phyloP scores from a whole-genome alignment of 2,888 invertebrate species.

The Trichogramma evanescens region DNA sequence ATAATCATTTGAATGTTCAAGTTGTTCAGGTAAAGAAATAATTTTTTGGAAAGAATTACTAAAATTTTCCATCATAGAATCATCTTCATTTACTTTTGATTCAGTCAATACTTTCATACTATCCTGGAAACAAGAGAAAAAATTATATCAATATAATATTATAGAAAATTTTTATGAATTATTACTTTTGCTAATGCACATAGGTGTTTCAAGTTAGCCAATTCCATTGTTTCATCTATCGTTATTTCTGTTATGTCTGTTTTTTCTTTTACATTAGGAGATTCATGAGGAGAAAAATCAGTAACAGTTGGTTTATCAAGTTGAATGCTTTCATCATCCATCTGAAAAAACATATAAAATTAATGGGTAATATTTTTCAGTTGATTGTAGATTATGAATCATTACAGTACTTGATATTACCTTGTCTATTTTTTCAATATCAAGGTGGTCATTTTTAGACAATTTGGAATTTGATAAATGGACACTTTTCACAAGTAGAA shows the following conservation, averaged over 20 bases:
- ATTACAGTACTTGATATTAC: no score
- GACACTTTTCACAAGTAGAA: constrained; percentile 29
- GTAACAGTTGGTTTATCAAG: background rate
- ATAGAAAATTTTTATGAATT: constrained; percentile 5
- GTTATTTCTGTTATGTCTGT: no score
- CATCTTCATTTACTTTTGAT: constrained; percentile 3
- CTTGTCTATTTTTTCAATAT: no score
- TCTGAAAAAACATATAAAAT: no score
- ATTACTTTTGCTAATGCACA: background rate
- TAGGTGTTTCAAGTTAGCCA: no score
- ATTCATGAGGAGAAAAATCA: no score
- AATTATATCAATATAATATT: constrained; percentile 19
- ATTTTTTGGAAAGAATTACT: constrained; percentile 26
- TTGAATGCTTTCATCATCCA: no score
- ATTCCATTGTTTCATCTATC: no score
- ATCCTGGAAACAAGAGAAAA: constrained; percentile 21
- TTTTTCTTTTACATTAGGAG: no score
- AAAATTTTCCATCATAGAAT: constrained; percentile 25
- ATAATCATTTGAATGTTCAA: constrained; percentile 4
- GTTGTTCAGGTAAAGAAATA: constrained; percentile 14
- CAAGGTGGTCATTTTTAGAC: background rate
- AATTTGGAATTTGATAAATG: constrained; percentile 6
- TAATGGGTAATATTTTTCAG: no score
- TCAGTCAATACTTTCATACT: constrained; percentile 10
- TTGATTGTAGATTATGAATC: no score